Conservation (phyloP, 2,797 vertebrate species). For the Cirrhinus molitorella region DNA sequence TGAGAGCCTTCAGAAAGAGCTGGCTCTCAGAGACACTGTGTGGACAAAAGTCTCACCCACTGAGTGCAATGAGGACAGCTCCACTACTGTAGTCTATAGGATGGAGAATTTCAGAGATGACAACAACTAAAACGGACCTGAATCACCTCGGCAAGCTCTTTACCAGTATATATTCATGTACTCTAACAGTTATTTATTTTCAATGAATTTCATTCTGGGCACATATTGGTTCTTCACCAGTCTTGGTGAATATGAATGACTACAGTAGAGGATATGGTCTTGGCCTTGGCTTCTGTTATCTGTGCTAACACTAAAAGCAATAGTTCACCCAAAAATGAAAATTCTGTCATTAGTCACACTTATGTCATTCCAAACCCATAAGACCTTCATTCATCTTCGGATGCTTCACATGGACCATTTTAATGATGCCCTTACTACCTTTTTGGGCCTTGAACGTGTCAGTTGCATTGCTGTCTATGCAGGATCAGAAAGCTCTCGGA, state of each 20-base stretch:
- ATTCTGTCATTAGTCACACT: too few relatives aligned
- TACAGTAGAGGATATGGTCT: neutral
- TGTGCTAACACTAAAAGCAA: neutral
- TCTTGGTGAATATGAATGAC: slow-evolving; percentile 4
- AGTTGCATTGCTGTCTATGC: too few relatives aligned
- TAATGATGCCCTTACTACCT: too few relatives aligned
- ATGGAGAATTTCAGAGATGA: slow-evolving; percentile 89
- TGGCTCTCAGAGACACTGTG: slow-evolving; percentile 96
- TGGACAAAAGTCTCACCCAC: slow-evolving; percentile 96
- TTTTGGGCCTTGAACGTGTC: too few relatives aligned
- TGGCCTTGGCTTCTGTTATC: neutral
- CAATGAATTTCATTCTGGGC: neutral
- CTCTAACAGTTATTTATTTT: slow-evolving; percentile 30
- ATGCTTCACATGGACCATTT: too few relatives aligned
- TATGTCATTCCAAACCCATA: too few relatives aligned
- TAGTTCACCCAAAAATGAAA: too few relatives aligned
- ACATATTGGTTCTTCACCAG: neutral
- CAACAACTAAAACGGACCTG: slow-evolving; percentile 61
- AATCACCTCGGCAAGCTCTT: neutral
- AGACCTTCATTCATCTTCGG: too few relatives aligned
- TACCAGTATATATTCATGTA: slow-evolving; percentile 23
- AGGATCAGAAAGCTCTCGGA: too few relatives aligned
- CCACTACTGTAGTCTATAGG: slow-evolving; percentile 98
- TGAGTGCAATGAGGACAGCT: slow-evolving; percentile 95
- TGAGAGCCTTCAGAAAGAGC: slow-evolving; percentile 97